Conservation (phyloP, 1,140 invertebrate species). For the Schlechtendalia chinensis region DNA sequence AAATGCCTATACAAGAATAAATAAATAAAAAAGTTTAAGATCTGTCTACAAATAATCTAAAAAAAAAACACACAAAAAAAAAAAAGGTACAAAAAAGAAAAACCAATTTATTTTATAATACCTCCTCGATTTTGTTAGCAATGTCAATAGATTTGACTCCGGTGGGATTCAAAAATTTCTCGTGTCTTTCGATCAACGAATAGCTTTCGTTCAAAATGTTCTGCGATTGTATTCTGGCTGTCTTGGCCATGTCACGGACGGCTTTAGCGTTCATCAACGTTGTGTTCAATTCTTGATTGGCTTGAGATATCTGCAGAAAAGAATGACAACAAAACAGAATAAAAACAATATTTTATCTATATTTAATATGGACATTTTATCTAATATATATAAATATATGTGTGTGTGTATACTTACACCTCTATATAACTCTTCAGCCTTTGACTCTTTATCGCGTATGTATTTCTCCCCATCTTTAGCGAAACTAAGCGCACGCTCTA, state of each 20-base stretch:
- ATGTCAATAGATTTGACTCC: constrained; percentile 80
- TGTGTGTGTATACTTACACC: constrained; percentile 63
- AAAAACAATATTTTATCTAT: no score
- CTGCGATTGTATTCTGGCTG: constrained; percentile 63
- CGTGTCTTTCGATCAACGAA: constrained; percentile 68
- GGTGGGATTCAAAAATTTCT: constrained; percentile 71
- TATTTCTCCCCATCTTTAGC: constrained; percentile 78
- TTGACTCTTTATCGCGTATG: constrained; percentile 77
- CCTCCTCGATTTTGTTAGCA: constrained; percentile 72
- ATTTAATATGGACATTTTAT: no score
- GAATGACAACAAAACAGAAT: background rate
- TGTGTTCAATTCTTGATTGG: constrained; percentile 60
- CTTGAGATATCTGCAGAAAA: constrained; percentile 60
- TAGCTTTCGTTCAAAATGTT: constrained; percentile 59
- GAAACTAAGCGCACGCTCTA: constrained; percentile 78
- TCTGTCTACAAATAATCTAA: no score
- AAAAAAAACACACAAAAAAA: no score
- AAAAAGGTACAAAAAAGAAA: no score
- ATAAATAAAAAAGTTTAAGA: no score
- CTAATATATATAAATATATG: no score
- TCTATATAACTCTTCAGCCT: constrained; percentile 68
- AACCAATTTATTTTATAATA: no score
- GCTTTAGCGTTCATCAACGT: constrained; percentile 63
- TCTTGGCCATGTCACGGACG: constrained; percentile 61
- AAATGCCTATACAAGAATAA: no score